Conservation (phyloP, 1,140 invertebrate genomes). For the Aphelinus atriplicis region DNA sequence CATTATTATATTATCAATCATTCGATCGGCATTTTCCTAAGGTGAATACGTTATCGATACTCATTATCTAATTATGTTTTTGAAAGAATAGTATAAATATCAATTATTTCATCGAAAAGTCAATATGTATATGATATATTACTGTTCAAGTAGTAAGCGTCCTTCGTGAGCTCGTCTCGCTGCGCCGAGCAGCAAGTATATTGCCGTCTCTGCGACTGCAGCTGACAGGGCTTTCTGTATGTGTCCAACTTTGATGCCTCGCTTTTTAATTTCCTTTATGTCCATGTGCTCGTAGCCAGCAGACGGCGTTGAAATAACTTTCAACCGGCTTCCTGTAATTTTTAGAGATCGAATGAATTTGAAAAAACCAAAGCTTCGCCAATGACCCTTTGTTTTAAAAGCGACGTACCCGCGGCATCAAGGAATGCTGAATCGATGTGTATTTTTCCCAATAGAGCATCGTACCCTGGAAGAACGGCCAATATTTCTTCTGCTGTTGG, state of each 20-base stretch:
- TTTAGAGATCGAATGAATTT: constrained; percentile 4
- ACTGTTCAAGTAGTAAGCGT: constrained; percentile 73
- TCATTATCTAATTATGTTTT: too few species aligned
- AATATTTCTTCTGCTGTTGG: constrained; percentile 4
- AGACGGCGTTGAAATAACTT: constrained; percentile 77
- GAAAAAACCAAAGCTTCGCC: too few species aligned
- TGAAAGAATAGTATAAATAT: too few species aligned
- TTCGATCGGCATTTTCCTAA: too few species aligned
- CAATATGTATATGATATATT: constrained; percentile 37
- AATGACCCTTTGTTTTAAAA: neutral
- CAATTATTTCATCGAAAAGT: neutral
- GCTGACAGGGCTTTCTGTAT: constrained; percentile 83
- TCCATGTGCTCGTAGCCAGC: constrained; percentile 85
- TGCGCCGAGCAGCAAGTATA: constrained; percentile 79
- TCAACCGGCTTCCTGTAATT: constrained; percentile 69
- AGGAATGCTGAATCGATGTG: constrained; percentile 16
- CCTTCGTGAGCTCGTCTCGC: constrained; percentile 81
- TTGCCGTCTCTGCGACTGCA: constrained; percentile 84
- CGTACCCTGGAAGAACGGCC: constrained; percentile 3
- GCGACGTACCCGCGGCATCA: constrained; percentile 17
- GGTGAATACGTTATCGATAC: too few species aligned
- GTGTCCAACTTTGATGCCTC: constrained; percentile 78
- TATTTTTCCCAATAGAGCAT: constrained; percentile 16
- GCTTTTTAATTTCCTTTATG: constrained; percentile 71
- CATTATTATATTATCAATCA: too few species aligned